Evolutionary conservation across 2,113 vertebrate genomes (phyloP).

Genomic region (Neogale vison): DNA sequence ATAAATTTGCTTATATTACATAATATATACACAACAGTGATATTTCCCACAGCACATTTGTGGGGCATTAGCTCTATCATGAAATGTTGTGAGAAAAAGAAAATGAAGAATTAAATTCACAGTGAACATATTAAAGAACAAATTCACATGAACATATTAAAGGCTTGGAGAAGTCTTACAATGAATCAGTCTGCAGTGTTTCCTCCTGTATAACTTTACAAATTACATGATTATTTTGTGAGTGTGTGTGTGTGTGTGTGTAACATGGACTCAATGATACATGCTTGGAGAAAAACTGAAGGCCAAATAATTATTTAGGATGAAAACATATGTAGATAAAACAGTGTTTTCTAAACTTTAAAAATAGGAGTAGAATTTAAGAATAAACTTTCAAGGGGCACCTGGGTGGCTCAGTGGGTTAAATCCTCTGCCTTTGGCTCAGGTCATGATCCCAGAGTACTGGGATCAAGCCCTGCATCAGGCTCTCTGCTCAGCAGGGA

Average conservation of each 20-base stretch:
- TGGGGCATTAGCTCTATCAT: not conserved
- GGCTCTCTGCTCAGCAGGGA: no score
- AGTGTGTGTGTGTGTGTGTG: not conserved
- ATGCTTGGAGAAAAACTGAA: not conserved
- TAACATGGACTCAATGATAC: not conserved
- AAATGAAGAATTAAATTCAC: not conserved
- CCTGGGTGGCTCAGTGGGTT: no score
- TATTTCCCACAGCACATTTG: not conserved
- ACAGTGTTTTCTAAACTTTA: not conserved
- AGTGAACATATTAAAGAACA: not conserved
- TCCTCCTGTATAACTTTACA: not conserved
- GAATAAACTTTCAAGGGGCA: no score
- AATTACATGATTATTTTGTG: not conserved
- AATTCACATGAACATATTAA: not conserved
- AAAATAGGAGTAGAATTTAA: no score
- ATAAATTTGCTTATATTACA: not conserved
- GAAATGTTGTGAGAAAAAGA: not conserved
- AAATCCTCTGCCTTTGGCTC: no score
- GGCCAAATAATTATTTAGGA: not conserved
- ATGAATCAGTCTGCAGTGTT: not conserved
- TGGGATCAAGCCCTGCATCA: no score
- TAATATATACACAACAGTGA: not conserved
- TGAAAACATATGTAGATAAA: not conserved
- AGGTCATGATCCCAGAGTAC: no score
- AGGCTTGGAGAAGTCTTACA: not conserved